These are phyloP conservation scores for Hyposoter dolosus DNA, from an alignment of 2,888 invertebrate genomes.

Conservation along the genomic window DNA sequence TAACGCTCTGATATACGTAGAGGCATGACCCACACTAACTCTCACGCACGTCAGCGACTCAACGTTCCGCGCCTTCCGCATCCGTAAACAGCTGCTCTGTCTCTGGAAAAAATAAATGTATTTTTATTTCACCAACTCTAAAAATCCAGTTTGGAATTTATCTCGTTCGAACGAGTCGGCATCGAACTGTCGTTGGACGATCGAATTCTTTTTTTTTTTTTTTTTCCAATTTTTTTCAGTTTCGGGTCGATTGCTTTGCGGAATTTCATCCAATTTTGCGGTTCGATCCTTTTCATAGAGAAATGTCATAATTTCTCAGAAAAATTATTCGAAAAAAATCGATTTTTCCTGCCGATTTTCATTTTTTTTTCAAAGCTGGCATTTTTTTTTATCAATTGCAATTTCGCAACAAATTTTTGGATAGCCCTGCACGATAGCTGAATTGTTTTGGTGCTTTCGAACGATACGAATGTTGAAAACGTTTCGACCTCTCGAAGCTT, in stretches of 20 bases:
- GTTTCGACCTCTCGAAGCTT: neutral
- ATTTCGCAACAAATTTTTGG: neutral
- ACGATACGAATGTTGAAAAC: neutral
- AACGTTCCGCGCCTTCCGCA: slow-evolving; percentile 56
- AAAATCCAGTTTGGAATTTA: slow-evolving; percentile 19
- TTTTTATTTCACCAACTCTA: neutral
- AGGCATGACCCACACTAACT: neutral
- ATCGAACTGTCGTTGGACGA: neutral
- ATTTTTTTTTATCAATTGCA: neutral
- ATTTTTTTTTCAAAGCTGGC: neutral
- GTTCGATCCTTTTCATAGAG: neutral
- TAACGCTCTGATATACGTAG: neutral
- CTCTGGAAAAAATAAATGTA: neutral
- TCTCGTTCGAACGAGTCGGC: neutral
- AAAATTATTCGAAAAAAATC: no score
- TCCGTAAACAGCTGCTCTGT: slow-evolving; percentile 58
- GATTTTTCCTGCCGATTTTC: neutral
- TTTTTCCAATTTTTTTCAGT: neutral
- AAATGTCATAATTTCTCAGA: neutral
- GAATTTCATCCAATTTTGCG: neutral
- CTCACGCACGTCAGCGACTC: neutral
- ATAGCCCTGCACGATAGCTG: neutral
- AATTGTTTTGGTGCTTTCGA: neutral
- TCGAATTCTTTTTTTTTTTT: neutral
- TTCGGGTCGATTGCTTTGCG: neutral